Evolutionary conservation across 2,797 vertebrate genomes (phyloP), one percentile per base, ranked within the genome.

Genomic region (Ptychadena robeensis): DNA sequence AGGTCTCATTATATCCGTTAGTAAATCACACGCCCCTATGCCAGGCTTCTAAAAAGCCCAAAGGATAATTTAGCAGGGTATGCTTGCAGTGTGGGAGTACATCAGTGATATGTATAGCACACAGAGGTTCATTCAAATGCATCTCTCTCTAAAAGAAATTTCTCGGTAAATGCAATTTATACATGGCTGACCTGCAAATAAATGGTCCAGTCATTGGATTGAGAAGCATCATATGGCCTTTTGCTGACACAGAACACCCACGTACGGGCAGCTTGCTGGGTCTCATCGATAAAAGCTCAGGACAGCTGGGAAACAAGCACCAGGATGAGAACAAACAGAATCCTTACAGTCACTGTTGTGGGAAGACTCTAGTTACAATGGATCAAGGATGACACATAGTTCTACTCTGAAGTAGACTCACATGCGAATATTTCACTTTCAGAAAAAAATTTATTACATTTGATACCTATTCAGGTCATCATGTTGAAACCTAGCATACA

Each of bases 131-230:
- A 28, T 61, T 61, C 11, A 61, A 53, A 53, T 40, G 38, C 37
- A 53, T 11, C 4, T 4, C 15, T 48, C 11, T 48, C 9, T 11
- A 61, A 61, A 59, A 61, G n/a, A 9, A 28, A 9, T 15, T 61
- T 61, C 59, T 61, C 1, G 22, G 35, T 69, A 69, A 69, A 35
- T 61, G 59, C 59, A 61, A 61, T 61, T 61, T 28, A 31, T 67
- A 67, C 64, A 31, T 61, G 59, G 59, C 27, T 61, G 59, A 61
- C 59, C 59, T 61, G 59, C 28, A 28, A 25, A 4, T 28, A 28
- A 61, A 61, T 61, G 59, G 9, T 3, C 2, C 59, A 27, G 27
- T 61, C 59, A 27, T 1, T 28, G 59, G 59, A 25, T 61, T 28
- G n/a, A 27, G 10, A 61, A 11, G 59, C 59, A 25, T 28, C 27